Conservation (phyloP, 1,140 invertebrate genomes). For the Limonius californicus region DNA sequence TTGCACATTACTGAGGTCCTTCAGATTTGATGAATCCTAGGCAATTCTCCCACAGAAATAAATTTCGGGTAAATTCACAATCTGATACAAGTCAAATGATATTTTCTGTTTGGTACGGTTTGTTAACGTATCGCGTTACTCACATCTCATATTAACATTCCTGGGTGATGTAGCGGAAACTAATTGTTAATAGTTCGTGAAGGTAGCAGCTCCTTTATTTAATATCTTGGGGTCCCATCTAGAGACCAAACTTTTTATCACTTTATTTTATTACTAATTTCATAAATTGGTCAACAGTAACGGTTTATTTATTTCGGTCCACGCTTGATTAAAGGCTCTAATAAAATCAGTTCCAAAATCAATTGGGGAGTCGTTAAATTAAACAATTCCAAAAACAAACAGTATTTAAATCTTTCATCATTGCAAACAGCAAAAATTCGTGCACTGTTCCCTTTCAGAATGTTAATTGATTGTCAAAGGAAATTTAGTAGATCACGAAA, state of each 20-base stretch:
- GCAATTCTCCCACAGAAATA: background rate
- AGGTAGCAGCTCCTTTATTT: background rate
- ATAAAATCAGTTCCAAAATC: no score
- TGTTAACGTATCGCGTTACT: background rate
- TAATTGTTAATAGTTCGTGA: background rate
- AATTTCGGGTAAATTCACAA: constrained; percentile 11
- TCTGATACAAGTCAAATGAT: constrained; percentile 10
- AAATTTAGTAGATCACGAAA: no score
- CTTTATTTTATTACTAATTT: no score
- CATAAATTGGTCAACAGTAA: no score
- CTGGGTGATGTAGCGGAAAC: background rate
- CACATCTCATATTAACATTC: constrained; percentile 3
- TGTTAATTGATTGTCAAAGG: background rate
- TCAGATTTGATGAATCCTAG: no score
- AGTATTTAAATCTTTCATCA: no score
- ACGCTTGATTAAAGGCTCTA: no score
- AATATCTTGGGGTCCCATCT: background rate
- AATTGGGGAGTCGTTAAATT: no score
- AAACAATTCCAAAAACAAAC: no score
- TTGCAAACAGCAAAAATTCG: background rate
- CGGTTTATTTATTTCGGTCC: no score
- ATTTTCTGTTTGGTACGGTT: background rate
- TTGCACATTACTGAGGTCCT: no score
- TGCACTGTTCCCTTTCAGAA: background rate
- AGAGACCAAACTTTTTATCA: background rate